A percentile compares a stretch with the other conserved stretches of the same genome.
Conservation (phyloP, 1,140 invertebrate species). For the Galendromus occidentalis region DNA sequence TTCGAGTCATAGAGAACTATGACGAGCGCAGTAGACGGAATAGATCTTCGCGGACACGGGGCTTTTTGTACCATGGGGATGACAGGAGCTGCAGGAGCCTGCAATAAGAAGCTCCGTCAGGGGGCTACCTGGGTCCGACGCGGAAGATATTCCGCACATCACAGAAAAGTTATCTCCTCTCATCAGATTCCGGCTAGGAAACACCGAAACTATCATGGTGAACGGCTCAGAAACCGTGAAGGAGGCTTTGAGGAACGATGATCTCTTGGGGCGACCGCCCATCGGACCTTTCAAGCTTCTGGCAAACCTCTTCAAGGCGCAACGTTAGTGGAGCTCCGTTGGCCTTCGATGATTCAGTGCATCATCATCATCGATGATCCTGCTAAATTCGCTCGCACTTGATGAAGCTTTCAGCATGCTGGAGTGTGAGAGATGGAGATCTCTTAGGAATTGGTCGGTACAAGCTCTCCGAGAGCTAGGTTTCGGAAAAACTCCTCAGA, state of each 20-base stretch:
- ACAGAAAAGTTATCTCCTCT: too few relatives aligned
- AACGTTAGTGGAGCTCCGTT: not conserved
- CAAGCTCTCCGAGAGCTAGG: not conserved
- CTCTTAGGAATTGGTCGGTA: not conserved
- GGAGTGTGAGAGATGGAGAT: not conserved
- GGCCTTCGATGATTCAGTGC: too few relatives aligned
- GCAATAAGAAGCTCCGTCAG: too few relatives aligned
- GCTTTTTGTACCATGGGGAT: too few relatives aligned
- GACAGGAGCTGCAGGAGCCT: too few relatives aligned
- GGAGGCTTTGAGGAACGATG: slow-evolving; percentile 7
- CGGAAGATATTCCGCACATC: too few relatives aligned
- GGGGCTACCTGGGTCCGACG: too few relatives aligned
- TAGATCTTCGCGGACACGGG: too few relatives aligned
- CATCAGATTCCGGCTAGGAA: not conserved
- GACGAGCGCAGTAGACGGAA: too few relatives aligned
- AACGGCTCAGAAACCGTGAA: not conserved
- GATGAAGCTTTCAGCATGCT: not conserved
- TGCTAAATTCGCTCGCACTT: too few relatives aligned
- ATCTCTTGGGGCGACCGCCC: not conserved
- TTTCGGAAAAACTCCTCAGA: not conserved
- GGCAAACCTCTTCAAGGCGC: not conserved
- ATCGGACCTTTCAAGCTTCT: not conserved
- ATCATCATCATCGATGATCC: too few relatives aligned
- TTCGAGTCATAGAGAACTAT: too few relatives aligned
- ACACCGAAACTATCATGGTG: not conserved